A percentile compares a stretch with the other conserved stretches of the same genome.
Conservation (phyloP, 2,113 vertebrate genomes). For the mouse (Mus musculus) region DNA sequence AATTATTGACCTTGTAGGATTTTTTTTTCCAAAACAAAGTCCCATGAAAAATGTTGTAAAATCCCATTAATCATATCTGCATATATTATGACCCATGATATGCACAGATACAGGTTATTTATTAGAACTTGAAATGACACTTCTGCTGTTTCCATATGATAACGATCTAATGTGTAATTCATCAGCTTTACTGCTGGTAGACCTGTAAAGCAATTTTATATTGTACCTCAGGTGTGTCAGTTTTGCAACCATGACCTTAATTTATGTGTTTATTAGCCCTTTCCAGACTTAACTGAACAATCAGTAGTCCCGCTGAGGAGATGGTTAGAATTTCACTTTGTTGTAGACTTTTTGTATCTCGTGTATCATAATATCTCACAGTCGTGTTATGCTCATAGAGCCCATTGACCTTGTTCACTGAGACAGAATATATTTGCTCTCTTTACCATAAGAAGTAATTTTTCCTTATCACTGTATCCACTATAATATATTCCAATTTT, state of each 20-base stretch:
- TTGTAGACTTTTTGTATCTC: neutral
- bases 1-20: neutral
- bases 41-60: no score
- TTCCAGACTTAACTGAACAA: neutral
- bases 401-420: neutral
- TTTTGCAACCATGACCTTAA: neutral
- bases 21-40: slow-evolving; percentile 4
- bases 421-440: neutral
- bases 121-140: neutral
- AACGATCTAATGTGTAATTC: neutral
- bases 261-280: neutral
- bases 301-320: neutral
- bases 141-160: neutral
- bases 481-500: neutral
- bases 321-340: neutral
- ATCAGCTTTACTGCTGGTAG: neutral
- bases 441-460: neutral
- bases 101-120: neutral
- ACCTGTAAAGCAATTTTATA: neutral
- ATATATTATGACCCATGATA: neutral
- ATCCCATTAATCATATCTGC: neutral
- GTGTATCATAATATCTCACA: neutral
- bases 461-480: neutral
- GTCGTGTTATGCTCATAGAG: neutral
- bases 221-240: neutral